These are phyloP conservation scores for Xenentodon cancila DNA, from an alignment of 2,797 vertebrate genomes.

Conservation along the genomic window DNA sequence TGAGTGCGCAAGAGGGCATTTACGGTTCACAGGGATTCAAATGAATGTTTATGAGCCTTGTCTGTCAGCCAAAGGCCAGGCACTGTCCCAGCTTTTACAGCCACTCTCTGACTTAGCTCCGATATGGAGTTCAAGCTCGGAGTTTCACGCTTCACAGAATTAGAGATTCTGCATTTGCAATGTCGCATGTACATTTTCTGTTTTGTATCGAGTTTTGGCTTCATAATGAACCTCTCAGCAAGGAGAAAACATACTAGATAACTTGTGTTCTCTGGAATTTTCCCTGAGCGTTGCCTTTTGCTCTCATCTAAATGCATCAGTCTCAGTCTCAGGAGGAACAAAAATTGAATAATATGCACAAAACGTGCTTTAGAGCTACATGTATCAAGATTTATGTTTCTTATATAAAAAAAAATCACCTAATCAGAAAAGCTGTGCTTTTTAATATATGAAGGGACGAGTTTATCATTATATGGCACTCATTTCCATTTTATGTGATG, in stretches of 20 bases:
- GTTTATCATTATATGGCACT: no score
- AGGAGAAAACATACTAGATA: slow-evolving; percentile 6
- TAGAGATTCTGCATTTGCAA: slow-evolving; percentile 3
- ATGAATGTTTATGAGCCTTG: slow-evolving; percentile 72
- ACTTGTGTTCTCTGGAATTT: no score
- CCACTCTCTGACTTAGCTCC: slow-evolving; percentile 55
- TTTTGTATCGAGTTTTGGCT: no score
- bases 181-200: not conserved
- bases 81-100: slow-evolving; percentile 64
- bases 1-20: slow-evolving; percentile 71
- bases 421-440: no score
- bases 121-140: slow-evolving; percentile 11
- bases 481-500: no score
- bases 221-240: slow-evolving; percentile 52
- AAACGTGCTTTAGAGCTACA: no score
- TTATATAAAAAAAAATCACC: no score
- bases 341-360: not conserved
- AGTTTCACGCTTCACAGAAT: not conserved
- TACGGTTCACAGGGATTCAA: slow-evolving; percentile 71
- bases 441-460: no score
- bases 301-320: slow-evolving; percentile 37
- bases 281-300: no score
- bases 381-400: no score
- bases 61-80: slow-evolving; percentile 71
- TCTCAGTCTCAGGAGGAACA: slow-evolving; percentile 23